These are phyloP conservation scores for Saiga tatarica DNA, from an alignment of 2,113 vertebrate species.

Conservation along the genomic window DNA sequence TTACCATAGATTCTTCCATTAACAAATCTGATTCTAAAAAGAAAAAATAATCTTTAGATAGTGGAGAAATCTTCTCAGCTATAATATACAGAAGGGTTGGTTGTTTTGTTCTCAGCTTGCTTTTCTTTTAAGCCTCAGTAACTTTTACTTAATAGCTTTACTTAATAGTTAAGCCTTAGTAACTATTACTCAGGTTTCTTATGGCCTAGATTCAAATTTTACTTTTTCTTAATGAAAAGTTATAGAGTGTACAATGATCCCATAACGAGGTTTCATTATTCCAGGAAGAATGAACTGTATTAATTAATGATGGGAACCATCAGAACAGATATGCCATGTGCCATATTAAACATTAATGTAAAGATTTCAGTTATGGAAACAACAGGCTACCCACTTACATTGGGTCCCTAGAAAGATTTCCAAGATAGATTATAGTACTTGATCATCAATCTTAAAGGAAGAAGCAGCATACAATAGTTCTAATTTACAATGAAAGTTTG, in stretches of 20 bases:
- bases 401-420: conserved; percentile 43
- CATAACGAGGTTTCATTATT: conserved; percentile 43
- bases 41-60: not conserved
- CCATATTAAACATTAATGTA: conserved; percentile 63
- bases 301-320: conserved; percentile 60
- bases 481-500: conserved; percentile 5
- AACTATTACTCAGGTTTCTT: not conserved
- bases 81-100: not conserved
- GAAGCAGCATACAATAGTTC: not conserved
- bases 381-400: conserved; percentile 5
- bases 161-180: not conserved
- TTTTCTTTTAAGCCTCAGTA: conserved; percentile 26
- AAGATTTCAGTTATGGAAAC: conserved; percentile 51
- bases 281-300: conserved; percentile 56
- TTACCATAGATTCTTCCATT: conserved; percentile 90
- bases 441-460: not conserved
- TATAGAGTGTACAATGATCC: conserved; percentile 4
- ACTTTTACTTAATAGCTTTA: not conserved
- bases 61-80: not conserved
- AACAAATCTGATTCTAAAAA: conserved; percentile 89
- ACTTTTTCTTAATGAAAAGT: conserved; percentile 51
- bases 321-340: conserved; percentile 31
- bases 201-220: conserved; percentile 33
- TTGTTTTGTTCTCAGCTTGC: not conserved
- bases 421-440: not conserved